Evolutionary conservation across 2,113 vertebrate genomes (phyloP).

Genomic region (Thamnophis sirtalis): DNA sequence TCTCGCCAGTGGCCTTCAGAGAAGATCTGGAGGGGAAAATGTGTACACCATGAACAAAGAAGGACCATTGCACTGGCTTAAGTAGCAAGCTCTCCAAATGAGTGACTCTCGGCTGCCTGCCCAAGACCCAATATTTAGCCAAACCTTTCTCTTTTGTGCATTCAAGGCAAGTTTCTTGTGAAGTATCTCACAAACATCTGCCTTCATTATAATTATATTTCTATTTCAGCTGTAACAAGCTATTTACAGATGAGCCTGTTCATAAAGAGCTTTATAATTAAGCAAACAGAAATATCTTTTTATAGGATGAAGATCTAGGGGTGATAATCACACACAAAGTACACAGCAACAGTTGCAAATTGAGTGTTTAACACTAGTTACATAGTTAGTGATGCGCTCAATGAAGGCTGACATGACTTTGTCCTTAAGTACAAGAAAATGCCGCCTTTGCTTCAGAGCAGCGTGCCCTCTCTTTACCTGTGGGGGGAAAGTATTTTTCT

Average conservation of each 20-base stretch:
- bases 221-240: constrained; percentile 83
- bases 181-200: constrained; percentile 81
- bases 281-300: constrained; percentile 87
- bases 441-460: constrained; percentile 66
- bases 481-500: constrained; percentile 64
- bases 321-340: constrained; percentile 82
- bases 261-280: constrained; percentile 85
- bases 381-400: constrained; percentile 77
- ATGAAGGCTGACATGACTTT: constrained; percentile 77
- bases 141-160: constrained; percentile 67
- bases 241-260: constrained; percentile 83
- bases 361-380: constrained; percentile 79
- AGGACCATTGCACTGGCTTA: neutral
- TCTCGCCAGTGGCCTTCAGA: neutral
- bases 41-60: neutral
- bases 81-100: constrained; percentile 18
- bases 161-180: constrained; percentile 71
- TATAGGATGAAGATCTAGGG: constrained; percentile 81
- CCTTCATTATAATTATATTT: constrained; percentile 84
- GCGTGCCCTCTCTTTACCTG: constrained; percentile 63
- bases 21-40: neutral
- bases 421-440: constrained; percentile 73
- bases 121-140: constrained; percentile 40
- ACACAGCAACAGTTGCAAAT: constrained; percentile 84
- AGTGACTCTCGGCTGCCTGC: constrained; percentile 38